These are phyloP conservation scores for Pedicia rivosa DNA, from an alignment of 2,888 invertebrate genomes.

Conservation along the genomic window DNA sequence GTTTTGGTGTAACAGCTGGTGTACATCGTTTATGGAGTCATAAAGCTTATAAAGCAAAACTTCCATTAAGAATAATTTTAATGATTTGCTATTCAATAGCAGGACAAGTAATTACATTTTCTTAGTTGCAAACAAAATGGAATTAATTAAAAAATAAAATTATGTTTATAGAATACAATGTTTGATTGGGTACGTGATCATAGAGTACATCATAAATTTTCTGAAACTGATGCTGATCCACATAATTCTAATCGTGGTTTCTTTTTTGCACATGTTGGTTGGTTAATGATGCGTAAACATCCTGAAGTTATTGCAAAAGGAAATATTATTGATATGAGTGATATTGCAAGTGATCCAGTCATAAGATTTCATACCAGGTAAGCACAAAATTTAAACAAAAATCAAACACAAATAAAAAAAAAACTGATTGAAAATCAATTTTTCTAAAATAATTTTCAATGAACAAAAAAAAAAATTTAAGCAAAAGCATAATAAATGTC, in stretches of 20 bases:
- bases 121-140: background rate
- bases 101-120: slow-evolving; percentile 40
- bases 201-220: slow-evolving; percentile 65
- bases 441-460: too few relatives aligned
- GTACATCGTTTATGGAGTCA: slow-evolving; percentile 53
- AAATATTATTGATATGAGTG: slow-evolving; percentile 63
- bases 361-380: slow-evolving; percentile 63
- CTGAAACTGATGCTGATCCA: slow-evolving; percentile 70
- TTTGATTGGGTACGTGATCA: slow-evolving; percentile 78
- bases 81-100: slow-evolving; percentile 43
- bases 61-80: slow-evolving; percentile 40
- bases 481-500: too few relatives aligned
- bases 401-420: too few relatives aligned
- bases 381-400: too few relatives aligned
- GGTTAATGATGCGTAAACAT: slow-evolving; percentile 82
- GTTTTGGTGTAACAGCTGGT: slow-evolving; percentile 52
- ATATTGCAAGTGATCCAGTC: slow-evolving; percentile 60
- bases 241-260: slow-evolving; percentile 71
- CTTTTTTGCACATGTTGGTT: slow-evolving; percentile 85
- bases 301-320: slow-evolving; percentile 69
- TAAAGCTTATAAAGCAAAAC: slow-evolving; percentile 46
- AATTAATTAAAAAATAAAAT: slow-evolving; percentile 1
- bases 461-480: too few relatives aligned
- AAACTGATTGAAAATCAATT: too few relatives aligned
- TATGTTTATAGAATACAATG: slow-evolving; percentile 60